Conservation (phyloP, 2,888 invertebrate genomes). For the Drosophila robusta region DNA sequence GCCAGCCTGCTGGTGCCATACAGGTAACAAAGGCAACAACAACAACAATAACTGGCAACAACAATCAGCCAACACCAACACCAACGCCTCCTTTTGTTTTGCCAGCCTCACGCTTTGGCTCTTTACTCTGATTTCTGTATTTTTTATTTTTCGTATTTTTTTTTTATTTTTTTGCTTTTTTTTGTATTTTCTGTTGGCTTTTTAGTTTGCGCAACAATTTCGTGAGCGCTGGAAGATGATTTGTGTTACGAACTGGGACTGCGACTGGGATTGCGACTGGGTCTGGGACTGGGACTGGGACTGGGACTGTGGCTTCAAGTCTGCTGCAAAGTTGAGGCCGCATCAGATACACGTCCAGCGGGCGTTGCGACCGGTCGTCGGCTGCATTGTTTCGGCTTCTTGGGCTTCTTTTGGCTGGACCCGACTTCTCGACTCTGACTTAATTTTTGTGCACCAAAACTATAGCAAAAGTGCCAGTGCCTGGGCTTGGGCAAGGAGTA, state of each 20-base stretch:
- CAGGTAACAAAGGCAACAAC: constrained; percentile 66
- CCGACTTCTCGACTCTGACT: constrained; percentile 55
- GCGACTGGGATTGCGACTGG: constrained; percentile 33
- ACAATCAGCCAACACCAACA: constrained; percentile 77
- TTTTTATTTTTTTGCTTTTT: constrained; percentile 40
- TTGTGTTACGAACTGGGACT: constrained; percentile 77
- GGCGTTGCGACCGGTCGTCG: constrained; percentile 75
- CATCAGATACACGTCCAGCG: constrained; percentile 80
- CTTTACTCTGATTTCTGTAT: constrained; percentile 76
- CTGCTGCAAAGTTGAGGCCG: constrained; percentile 55
- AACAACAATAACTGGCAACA: constrained; percentile 45
- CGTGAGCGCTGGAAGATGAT: constrained; percentile 84
- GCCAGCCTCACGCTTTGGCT: constrained; percentile 78
- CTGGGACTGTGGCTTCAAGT: constrained; percentile 21
- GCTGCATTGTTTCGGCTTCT: constrained; percentile 66
- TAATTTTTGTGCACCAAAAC: constrained; percentile 71
- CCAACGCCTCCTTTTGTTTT: constrained; percentile 82
- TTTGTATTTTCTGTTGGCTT: constrained; percentile 32
- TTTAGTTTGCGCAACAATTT: constrained; percentile 83
- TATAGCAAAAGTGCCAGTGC: constrained; percentile 48
- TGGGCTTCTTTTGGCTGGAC: constrained; percentile 42
- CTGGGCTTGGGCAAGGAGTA: constrained; percentile 33
- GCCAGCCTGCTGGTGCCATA: constrained; percentile 54
- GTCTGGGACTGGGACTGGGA: constrained; percentile 1
- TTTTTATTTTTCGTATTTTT: constrained; percentile 15